Evolutionary conservation across 2,113 vertebrate genomes (phyloP).

Genomic region (Hyperopisus bebe): DNA sequence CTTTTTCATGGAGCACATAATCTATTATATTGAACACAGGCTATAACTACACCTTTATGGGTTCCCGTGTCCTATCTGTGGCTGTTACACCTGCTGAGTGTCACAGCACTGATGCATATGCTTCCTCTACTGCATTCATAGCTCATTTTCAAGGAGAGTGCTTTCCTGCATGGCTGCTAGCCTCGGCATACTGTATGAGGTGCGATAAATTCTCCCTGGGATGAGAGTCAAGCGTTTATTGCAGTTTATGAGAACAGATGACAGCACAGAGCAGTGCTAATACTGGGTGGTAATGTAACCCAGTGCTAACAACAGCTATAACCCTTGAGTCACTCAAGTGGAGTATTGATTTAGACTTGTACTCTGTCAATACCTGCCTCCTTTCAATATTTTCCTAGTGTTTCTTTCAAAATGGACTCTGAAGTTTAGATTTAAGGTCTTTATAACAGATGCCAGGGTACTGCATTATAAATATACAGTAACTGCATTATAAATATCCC

Average conservation of each 20-base stretch:
- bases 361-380: background rate
- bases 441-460: background rate
- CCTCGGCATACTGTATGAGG: background rate
- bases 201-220: background rate
- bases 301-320: background rate
- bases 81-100: background rate
- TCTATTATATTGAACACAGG: background rate
- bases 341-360: background rate
- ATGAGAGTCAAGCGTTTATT: constrained; percentile 5
- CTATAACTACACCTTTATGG: background rate
- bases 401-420: background rate
- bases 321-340: background rate
- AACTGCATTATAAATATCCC: background rate
- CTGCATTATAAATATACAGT: background rate
- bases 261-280: background rate
- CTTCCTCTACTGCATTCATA: background rate
- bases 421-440: background rate
- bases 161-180: background rate
- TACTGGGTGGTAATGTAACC: background rate
- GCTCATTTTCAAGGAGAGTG: background rate
- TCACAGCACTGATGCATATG: background rate
- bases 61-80: background rate
- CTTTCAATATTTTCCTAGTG: background rate
- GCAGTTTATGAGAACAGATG: background rate
- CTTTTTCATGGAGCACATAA: background rate